These are phyloP conservation scores for Tetrax tetrax DNA, from an alignment of 2,113 vertebrate species.

Conservation along the genomic window DNA sequence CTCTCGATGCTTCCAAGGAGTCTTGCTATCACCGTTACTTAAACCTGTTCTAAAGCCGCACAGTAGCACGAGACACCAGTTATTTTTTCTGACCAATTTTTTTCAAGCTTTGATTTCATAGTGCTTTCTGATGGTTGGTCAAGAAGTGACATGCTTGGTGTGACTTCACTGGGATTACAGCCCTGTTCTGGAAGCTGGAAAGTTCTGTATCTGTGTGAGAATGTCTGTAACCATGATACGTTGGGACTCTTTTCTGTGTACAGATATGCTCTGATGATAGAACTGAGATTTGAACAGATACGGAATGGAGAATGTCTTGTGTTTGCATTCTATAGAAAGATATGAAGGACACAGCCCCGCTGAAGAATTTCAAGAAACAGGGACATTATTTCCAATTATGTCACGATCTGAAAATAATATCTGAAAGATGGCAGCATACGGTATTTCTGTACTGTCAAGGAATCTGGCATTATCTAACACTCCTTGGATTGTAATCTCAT, in stretches of 20 bases:
- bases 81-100: not conserved
- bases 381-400: not conserved
- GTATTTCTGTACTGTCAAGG: not conserved
- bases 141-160: not conserved
- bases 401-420: not conserved
- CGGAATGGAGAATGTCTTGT: not conserved
- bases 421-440: not conserved
- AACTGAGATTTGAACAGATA: not conserved
- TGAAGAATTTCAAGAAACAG: not conserved
- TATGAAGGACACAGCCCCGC: not conserved
- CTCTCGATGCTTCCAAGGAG: not conserved
- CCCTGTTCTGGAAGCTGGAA: not conserved
- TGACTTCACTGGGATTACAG: not conserved
- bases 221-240: not conserved
- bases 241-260: not conserved
- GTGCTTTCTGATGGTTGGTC: not conserved
- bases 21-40: fast-evolving
- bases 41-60: not conserved
- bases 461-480: not conserved
- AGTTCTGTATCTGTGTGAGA: not conserved
- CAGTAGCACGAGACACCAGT: fast-evolving
- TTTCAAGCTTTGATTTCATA: not conserved
- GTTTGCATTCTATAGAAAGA: not conserved
- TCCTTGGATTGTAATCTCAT: not conserved
- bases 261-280: not conserved